These are phyloP conservation scores for Drosophila watanabei DNA, from an alignment of 1,140 invertebrate genomes.

Conservation along the genomic window DNA sequence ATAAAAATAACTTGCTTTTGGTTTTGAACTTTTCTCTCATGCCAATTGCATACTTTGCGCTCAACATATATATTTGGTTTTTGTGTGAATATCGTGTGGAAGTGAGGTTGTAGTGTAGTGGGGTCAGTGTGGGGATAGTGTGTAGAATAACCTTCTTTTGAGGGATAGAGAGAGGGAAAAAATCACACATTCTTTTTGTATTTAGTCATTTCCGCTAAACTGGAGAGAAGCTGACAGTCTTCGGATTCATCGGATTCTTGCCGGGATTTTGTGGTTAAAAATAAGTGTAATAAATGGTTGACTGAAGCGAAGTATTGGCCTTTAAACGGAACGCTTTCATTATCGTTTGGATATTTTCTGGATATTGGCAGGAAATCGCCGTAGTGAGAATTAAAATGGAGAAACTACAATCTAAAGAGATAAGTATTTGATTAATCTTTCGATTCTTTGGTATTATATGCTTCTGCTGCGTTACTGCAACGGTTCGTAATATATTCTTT, in stretches of 20 bases:
- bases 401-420: constrained; percentile 67
- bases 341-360: constrained; percentile 6
- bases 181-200: constrained; percentile 68
- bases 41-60: constrained; percentile 64
- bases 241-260: constrained; percentile 37
- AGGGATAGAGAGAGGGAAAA: constrained; percentile 20
- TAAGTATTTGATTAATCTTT: constrained; percentile 56
- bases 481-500: constrained; percentile 50
- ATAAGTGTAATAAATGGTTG: background rate
- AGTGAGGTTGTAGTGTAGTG: background rate
- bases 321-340: constrained; percentile 10
- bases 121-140: constrained; percentile 1
- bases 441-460: constrained; percentile 52
- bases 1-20: constrained; percentile 74
- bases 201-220: constrained; percentile 33
- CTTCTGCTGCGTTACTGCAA: constrained; percentile 62
- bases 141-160: constrained; percentile 10
- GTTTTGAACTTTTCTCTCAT: constrained; percentile 59
- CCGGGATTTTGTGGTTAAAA: constrained; percentile 15
- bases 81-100: constrained; percentile 14
- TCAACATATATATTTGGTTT: constrained; percentile 24
- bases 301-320: constrained; percentile 65
- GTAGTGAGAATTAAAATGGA: constrained; percentile 50
- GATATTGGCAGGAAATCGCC: constrained; percentile 36
- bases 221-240: constrained; percentile 43